Base-by-base conservation (phyloP, 2,797 vertebrate species). In the Hoplostethus mediterraneus region DNA sequence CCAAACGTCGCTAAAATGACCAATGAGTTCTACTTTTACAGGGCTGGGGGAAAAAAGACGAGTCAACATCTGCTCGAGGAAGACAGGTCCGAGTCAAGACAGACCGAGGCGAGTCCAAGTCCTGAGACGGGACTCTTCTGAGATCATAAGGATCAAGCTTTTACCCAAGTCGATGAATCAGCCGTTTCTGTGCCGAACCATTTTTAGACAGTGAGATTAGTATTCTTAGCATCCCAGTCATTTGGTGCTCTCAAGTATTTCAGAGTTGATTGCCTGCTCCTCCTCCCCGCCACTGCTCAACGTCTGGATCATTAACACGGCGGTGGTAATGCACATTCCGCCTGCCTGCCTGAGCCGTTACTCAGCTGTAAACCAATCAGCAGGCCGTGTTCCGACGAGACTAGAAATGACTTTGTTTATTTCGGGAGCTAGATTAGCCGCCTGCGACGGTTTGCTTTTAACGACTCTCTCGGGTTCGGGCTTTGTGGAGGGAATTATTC, bases 321-420 rank as follows among this genome's bases (percentile, higher is more conserved):
- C 25, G 21, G 67, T 80, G 67, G 82, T 76, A 68, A 81, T 85
- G 80, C 75, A 65, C 75, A 76, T 76, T 86, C 71, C 75, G 75
- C 69, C 56, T 61, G 77, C 68, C 55, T 1, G 60, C 71, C 66
- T 48, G 73, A 74, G 73, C 63, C 11, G 51, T 80, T 75, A 65
- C 59, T 83, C 69, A 70, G 78, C 83, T 78, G 80, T 80, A 66
- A 86, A 86, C 78, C 71, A 82, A 81, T 84, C 85, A 84, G 71
- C 81, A 73, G 63, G 64, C 81, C 75, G 72, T 62, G 61, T 82
- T 85, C 40, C 80, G 72, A 87, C 59, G 52, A 63, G 67, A 53
- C 40, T 16, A 63, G 30, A 74, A 76, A 78, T 30, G 69, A 63
- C 77, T 42, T 12, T 69, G 67, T 55, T 33, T 76, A 49, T 82